Conservation (phyloP, 2,113 vertebrate species). For the Anolis sagrei region DNA sequence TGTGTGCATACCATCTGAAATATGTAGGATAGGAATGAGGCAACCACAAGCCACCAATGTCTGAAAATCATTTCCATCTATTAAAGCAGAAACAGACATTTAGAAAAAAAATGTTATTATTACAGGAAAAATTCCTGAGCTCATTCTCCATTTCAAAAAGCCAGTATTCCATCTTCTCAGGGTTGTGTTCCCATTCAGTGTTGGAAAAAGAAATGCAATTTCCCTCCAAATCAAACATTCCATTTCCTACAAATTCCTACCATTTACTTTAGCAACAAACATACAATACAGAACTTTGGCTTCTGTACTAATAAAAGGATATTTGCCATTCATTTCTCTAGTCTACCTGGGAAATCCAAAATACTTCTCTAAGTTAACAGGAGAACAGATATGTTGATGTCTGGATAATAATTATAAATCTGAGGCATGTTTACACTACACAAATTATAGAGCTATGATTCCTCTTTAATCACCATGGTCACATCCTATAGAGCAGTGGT, state of each 20-base stretch:
- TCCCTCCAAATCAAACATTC: slow-evolving; percentile 9
- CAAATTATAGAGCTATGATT: no score
- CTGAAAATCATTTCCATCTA: not conserved
- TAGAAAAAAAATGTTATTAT: not conserved
- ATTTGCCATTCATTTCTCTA: not conserved
- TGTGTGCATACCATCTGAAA: not conserved
- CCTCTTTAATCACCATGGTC: no score
- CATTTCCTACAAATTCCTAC: slow-evolving; percentile 16
- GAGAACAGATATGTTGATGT: not conserved
- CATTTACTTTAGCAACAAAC: not conserved
- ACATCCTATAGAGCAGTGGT: not conserved
- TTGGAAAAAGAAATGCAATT: not conserved
- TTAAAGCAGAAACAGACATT: not conserved
- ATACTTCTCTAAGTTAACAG: not conserved
- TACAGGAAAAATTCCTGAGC: slow-evolving; percentile 29
- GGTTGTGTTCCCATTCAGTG: not conserved
- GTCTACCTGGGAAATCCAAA: not conserved
- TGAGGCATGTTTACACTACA: not conserved
- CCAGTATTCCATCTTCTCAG: slow-evolving; percentile 12
- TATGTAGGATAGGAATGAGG: not conserved
- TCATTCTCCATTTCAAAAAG: slow-evolving; percentile 12
- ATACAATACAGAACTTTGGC: not conserved
- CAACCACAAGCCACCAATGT: not conserved
- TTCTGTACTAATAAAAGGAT: not conserved
- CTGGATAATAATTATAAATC: not conserved